Evolutionary conservation across 2,888 invertebrate genomes (phyloP).

Genomic region (Protonemura montana): DNA sequence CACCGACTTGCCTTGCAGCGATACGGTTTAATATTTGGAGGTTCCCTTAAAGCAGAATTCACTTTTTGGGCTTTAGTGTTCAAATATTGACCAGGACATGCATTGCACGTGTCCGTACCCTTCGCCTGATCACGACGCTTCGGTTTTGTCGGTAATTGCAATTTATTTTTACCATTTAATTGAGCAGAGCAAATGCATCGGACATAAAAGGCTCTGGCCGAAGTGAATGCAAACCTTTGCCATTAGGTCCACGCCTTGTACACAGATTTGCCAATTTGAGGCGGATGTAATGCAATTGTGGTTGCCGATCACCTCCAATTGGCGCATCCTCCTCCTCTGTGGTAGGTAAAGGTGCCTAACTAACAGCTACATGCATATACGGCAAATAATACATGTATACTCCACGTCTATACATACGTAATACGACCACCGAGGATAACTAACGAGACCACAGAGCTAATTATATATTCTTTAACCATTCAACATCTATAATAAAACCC

Average conservation of each 20-base stretch:
- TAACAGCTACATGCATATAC: background rate
- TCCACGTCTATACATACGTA: slow-evolving; percentile 1
- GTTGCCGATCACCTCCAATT: background rate
- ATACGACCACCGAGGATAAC: slow-evolving; percentile 43
- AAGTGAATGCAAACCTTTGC: background rate
- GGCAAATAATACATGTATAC: background rate
- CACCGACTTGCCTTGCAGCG: background rate
- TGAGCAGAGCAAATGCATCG: background rate
- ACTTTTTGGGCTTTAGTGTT: too few relatives aligned
- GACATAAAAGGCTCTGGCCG: background rate
- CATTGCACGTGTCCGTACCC: too few relatives aligned
- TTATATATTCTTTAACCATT: slow-evolving; percentile 32
- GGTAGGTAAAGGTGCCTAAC: slow-evolving; percentile 37
- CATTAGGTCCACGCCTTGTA: background rate
- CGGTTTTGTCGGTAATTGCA: background rate
- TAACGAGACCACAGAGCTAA: slow-evolving; percentile 28
- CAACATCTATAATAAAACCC: slow-evolving; percentile 35
- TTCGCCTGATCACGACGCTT: background rate
- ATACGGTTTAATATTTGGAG: background rate
- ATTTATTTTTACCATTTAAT: background rate
- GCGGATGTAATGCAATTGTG: background rate
- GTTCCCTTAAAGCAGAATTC: too few relatives aligned
- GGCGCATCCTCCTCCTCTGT: slow-evolving; percentile 29
- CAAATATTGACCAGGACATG: too few relatives aligned
- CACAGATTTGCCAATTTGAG: background rate